phyloP scores from a whole-genome alignment of 2,797 vertebrate genomes.

The Semotilus atromaculatus region DNA sequence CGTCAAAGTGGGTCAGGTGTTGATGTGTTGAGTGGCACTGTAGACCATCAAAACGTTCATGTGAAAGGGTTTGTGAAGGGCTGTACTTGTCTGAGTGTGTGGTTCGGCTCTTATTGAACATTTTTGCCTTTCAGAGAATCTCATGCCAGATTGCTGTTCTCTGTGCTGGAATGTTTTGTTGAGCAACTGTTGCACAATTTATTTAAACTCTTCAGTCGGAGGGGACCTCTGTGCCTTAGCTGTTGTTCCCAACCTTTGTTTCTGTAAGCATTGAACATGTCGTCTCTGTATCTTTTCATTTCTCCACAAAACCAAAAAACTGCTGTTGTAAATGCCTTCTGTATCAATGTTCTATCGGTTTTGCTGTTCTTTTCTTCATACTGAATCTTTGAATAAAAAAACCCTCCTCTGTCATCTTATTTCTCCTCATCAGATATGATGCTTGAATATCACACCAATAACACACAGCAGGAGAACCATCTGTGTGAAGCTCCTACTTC shows the following conservation, averaged over 20 bases:
- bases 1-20: conserved; percentile 24
- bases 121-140: conserved; percentile 85
- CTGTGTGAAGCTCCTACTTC: background rate
- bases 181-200: conserved; percentile 90
- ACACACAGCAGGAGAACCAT: background rate
- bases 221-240: conserved; percentile 94
- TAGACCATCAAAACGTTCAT: conserved; percentile 82
- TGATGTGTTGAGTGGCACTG: conserved; percentile 74
- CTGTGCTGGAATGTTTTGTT: conserved; percentile 91
- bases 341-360: conserved; percentile 83
- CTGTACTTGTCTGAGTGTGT: conserved; percentile 50
- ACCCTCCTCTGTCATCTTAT: conserved; percentile 39
- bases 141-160: conserved; percentile 86
- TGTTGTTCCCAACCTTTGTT: conserved; percentile 84
- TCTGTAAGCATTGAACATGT: conserved; percentile 78
- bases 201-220: conserved; percentile 83
- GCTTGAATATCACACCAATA: background rate
- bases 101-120: conserved; percentile 69
- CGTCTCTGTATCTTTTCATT: conserved; percentile 58
- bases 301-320: conserved; percentile 74
- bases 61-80: conserved; percentile 66
- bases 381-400: conserved; percentile 64
- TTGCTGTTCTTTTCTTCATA: conserved; percentile 76
- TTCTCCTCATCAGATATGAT: conserved; percentile 13
- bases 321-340: conserved; percentile 93